Evolutionary conservation across 2,797 vertebrate species (phyloP).

Genomic region (Spinus pinus): DNA sequence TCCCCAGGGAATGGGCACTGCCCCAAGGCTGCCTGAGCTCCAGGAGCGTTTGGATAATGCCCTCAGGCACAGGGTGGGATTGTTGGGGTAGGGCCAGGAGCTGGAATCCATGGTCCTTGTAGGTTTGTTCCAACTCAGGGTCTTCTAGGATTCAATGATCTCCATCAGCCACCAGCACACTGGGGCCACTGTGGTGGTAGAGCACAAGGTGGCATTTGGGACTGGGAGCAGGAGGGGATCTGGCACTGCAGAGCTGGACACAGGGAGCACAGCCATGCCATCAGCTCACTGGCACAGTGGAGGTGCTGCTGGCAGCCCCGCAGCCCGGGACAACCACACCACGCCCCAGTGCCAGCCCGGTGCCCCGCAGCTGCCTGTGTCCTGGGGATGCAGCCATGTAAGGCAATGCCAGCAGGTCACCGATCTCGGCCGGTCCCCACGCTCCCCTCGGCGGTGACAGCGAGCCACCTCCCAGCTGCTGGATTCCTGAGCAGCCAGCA

Average conservation of each 20-base stretch:
- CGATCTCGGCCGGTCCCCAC: accelerated
- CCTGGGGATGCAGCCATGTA: background rate
- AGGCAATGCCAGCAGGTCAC: background rate
- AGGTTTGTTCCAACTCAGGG: background rate
- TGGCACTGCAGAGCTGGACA: background rate
- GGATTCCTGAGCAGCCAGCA: background rate
- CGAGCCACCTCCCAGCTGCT: background rate
- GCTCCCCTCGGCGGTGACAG: background rate
- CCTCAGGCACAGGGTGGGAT: background rate
- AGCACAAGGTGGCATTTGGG: background rate
- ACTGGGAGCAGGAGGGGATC: background rate
- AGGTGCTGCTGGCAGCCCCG: background rate
- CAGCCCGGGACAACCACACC: accelerated
- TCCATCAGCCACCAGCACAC: background rate
- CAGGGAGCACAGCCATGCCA: background rate
- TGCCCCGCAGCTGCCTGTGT: accelerated
- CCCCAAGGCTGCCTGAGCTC: background rate
- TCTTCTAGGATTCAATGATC: background rate
- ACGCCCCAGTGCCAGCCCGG: accelerated
- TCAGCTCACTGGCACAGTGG: accelerated
- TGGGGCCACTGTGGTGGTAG: accelerated
- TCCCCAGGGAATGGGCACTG: background rate
- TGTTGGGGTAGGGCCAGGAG: background rate
- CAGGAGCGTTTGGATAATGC: accelerated
- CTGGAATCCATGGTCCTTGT: background rate